Evolutionary conservation across 1,140 invertebrate species (phyloP).

Genomic region (Solenopsis invicta): DNA sequence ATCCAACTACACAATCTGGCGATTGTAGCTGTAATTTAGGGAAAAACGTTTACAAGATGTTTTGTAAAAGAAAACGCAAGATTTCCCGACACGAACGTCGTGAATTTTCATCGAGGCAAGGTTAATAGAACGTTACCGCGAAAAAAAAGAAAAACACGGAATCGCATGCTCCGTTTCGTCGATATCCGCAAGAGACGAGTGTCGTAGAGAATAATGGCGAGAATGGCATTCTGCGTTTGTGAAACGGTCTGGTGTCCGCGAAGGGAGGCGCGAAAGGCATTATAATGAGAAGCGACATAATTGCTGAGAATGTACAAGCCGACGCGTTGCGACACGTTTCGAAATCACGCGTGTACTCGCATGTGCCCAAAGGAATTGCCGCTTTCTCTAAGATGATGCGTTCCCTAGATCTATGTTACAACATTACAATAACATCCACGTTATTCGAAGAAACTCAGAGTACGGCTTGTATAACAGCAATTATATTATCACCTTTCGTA

Average conservation of each 20-base stretch:
- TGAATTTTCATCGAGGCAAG: slow-evolving; percentile 18
- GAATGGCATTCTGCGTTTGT: slow-evolving; percentile 37
- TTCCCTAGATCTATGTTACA: slow-evolving; percentile 1
- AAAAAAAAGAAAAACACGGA: slow-evolving; percentile 30
- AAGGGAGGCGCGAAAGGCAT: slow-evolving; percentile 39
- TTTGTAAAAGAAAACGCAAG: neutral
- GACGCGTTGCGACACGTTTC: slow-evolving; percentile 51
- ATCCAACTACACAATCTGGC: neutral
- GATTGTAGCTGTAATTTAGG: neutral
- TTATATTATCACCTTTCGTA: neutral
- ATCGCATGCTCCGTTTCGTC: slow-evolving; percentile 54
- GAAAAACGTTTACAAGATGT: slow-evolving; percentile 1
- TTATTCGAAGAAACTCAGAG: neutral
- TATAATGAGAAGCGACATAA: slow-evolving; percentile 52
- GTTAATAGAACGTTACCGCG: slow-evolving; percentile 52
- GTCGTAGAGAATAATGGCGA: slow-evolving; percentile 1
- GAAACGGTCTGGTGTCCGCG: slow-evolving; percentile 14
- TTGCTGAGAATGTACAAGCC: slow-evolving; percentile 43
- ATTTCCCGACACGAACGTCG: neutral
- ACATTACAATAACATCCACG: slow-evolving; percentile 12
- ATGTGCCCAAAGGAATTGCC: slow-evolving; percentile 36
- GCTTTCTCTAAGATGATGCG: slow-evolving; percentile 55
- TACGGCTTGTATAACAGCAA: neutral
- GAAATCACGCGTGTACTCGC: slow-evolving; percentile 49
- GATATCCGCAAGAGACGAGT: slow-evolving; percentile 17